Evolutionary conservation across 2,113 vertebrate genomes (phyloP).

Genomic region (Pyxicephalus adspersus): DNA sequence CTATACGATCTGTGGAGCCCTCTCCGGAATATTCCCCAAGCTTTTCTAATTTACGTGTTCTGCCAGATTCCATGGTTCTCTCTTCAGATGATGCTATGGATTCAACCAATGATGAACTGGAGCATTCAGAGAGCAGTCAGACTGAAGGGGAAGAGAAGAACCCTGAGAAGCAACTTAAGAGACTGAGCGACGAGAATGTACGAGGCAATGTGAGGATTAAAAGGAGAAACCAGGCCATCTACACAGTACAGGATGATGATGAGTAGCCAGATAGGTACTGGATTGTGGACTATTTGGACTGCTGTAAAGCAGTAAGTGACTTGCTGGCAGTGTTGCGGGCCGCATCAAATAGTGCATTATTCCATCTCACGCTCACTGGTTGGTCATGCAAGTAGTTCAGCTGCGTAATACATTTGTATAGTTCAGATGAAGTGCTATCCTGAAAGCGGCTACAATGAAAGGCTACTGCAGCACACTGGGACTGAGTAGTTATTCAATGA

Average conservation of each 20-base stretch:
- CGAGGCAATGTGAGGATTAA: conserved; percentile 83
- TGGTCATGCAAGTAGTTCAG: too few species aligned
- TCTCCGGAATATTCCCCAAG: conserved; percentile 70
- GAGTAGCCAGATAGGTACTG: conserved; percentile 63
- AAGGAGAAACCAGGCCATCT: conserved; percentile 93
- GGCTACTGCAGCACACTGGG: too few species aligned
- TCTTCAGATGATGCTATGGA: conserved; percentile 70
- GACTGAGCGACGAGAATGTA: conserved; percentile 73
- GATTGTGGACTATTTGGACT: background rate
- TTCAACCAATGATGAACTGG: conserved; percentile 63
- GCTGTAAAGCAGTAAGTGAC: background rate
- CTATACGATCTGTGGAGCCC: conserved; percentile 63
- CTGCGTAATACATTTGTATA: too few species aligned
- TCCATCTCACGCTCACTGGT: too few species aligned
- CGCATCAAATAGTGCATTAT: background rate
- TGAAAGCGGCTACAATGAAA: too few species aligned
- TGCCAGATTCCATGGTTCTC: conserved; percentile 65
- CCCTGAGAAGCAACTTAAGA: conserved; percentile 74
- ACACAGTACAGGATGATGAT: conserved; percentile 76
- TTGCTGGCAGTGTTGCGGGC: background rate
- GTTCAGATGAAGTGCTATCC: too few species aligned
- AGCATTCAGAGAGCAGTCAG: conserved; percentile 60
- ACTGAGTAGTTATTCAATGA: too few species aligned
- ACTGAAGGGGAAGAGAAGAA: conserved; percentile 61
- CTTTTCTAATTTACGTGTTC: conserved; percentile 76